These are phyloP conservation scores for Clupea harengus DNA, from an alignment of 2,113 vertebrate genomes.

Conservation along the genomic window DNA sequence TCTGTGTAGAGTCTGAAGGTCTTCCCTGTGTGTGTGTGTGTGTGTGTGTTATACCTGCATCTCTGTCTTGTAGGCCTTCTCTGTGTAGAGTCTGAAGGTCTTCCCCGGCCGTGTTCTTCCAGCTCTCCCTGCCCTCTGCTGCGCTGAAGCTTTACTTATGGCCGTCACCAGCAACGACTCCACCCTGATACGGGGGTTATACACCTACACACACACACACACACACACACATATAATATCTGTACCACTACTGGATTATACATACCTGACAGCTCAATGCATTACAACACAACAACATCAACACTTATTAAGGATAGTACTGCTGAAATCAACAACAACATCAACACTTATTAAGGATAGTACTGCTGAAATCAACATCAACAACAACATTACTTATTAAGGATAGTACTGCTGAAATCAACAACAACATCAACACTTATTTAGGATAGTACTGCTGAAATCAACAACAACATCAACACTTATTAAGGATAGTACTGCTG, in stretches of 20 bases:
- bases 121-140: constrained; percentile 96
- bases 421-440: too few species aligned
- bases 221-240: constrained; percentile 30
- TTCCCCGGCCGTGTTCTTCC: constrained; percentile 93
- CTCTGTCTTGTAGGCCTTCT: constrained; percentile 97
- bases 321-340: too few species aligned
- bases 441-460: too few species aligned
- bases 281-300: too few species aligned
- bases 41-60: constrained; percentile 85
- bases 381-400: too few species aligned
- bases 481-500: too few species aligned
- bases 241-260: constrained; percentile 34
- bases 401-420: too few species aligned
- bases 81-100: constrained; percentile 94
- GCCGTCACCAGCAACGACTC: constrained; percentile 96
- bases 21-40: constrained; percentile 70
- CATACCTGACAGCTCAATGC: too few species aligned
- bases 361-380: too few species aligned
- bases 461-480: too few species aligned
- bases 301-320: too few species aligned
- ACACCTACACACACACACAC: constrained; percentile 76
- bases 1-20: constrained; percentile 81
- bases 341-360: too few species aligned
- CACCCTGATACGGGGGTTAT: constrained; percentile 96
- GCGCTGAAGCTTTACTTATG: constrained; percentile 97